A percentile compares a stretch with the other conserved stretches of the same genome.
Conservation (phyloP, 2,113 vertebrate species). For the Hassar affinis region DNA sequence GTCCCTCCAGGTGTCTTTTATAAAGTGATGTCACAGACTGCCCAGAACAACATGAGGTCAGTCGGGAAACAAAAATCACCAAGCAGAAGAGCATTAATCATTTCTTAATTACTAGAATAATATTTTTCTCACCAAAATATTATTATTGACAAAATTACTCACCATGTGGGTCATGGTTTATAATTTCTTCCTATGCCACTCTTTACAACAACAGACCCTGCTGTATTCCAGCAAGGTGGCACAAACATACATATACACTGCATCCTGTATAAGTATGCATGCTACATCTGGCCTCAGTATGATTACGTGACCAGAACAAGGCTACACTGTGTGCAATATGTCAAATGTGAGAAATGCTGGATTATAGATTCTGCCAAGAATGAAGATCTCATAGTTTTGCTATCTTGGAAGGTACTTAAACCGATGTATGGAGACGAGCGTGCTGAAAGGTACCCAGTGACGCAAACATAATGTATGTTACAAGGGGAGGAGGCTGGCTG, state of each 20-base stretch:
- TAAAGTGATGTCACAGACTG: constrained; percentile 40
- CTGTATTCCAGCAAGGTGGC: constrained; percentile 11
- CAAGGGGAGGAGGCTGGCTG: not conserved
- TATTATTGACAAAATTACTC: constrained; percentile 21
- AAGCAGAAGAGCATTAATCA: constrained; percentile 32
- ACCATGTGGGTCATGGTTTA: constrained; percentile 3
- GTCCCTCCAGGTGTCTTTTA: constrained; percentile 35
- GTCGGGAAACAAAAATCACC: constrained; percentile 36
- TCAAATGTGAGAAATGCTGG: not conserved
- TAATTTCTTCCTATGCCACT: constrained; percentile 28
- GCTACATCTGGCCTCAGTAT: not conserved
- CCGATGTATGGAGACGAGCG: not conserved
- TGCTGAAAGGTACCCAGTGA: not conserved
- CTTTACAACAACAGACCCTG: constrained; percentile 28
- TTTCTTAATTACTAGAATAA: constrained; percentile 52
- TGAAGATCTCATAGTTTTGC: constrained; percentile 30
- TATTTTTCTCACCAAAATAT: constrained; percentile 37
- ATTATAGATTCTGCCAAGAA: constrained; percentile 20
- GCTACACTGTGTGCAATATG: constrained; percentile 6
- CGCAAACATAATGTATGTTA: not conserved
- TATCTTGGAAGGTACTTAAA: constrained; percentile 13
- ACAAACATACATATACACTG: not conserved
- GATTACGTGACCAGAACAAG: constrained; percentile 6
- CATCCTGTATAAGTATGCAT: not conserved
- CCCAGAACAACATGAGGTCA: constrained; percentile 52